Evolutionary conservation across 2,113 vertebrate genomes (phyloP).

Genomic region (Poicephalus gulielmi): DNA sequence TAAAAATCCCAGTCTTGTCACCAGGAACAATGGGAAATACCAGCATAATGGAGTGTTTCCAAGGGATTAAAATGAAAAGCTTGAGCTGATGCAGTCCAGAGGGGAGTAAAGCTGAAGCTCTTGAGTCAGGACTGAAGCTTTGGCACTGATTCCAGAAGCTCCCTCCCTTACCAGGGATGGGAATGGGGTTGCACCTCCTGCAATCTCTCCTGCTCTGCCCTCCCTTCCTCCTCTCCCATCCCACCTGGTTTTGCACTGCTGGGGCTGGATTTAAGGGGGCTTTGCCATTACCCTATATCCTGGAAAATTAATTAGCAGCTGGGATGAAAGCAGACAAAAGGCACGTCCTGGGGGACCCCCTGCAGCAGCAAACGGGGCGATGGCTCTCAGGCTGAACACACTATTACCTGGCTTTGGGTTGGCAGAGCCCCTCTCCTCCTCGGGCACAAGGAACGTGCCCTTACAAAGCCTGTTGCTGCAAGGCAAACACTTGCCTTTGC

Average conservation of each 20-base stretch:
- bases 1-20: neutral
- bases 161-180: accelerated
- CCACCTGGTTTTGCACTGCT: accelerated
- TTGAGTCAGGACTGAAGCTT: accelerated
- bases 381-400: accelerated
- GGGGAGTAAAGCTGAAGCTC: neutral
- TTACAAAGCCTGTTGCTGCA: neutral
- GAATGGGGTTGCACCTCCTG: neutral
- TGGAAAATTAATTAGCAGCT: neutral
- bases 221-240: neutral
- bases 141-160: neutral
- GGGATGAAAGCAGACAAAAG: neutral
- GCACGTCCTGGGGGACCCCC: neutral
- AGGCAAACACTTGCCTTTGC: neutral
- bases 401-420: accelerated
- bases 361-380: accelerated
- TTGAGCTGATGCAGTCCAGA: accelerated
- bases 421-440: neutral
- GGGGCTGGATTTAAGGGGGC: neutral
- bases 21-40: neutral
- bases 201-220: neutral
- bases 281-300: neutral
- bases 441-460: neutral
- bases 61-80: neutral
- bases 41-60: neutral